Percentiles rank a stretch among this genome's conserved stretches.
Conservation (phyloP, 2,797 vertebrate genomes). For the Melanotaenia trifasciata region DNA sequence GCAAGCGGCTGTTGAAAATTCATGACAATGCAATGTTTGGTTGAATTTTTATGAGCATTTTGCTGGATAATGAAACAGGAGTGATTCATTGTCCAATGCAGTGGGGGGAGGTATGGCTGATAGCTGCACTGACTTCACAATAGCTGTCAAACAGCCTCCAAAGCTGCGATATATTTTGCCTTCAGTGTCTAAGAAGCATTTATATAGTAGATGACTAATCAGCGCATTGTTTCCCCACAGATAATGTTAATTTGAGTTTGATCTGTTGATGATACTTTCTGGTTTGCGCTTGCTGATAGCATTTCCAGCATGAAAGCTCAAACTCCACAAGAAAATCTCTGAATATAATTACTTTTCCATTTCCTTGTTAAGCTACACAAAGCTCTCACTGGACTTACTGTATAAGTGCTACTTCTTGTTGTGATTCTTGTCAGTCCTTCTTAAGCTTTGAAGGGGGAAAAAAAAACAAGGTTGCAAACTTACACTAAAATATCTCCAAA, state of each 20-base stretch:
- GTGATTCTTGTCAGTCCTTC: conserved; percentile 58
- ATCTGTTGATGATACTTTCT: conserved; percentile 37
- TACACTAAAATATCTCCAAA: conserved; percentile 50
- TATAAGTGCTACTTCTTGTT: conserved; percentile 40
- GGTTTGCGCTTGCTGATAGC: conserved; percentile 32
- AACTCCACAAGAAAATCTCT: conserved; percentile 31
- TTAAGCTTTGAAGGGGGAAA: conserved; percentile 33
- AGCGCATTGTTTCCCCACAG: conserved; percentile 50
- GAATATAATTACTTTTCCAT: conserved; percentile 46
- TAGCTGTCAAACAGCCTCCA: conserved; percentile 14
- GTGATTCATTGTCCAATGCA: conserved; percentile 2
- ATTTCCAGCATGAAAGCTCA: conserved; percentile 58
- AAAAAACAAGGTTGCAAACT: conserved; percentile 32
- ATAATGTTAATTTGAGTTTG: conserved; percentile 44
- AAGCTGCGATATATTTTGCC: conserved; percentile 34
- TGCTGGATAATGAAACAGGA: conserved; percentile 9
- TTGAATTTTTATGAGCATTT: conserved; percentile 5
- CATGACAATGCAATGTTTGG: conserved; percentile 3
- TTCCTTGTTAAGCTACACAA: conserved; percentile 52
- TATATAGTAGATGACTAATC: conserved; percentile 64
- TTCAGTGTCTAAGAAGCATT: conserved; percentile 39
- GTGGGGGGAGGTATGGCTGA: not conserved
- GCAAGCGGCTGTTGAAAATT: conserved; percentile 20
- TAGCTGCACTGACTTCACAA: conserved; percentile 20
- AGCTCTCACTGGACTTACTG: conserved; percentile 55